phyloP scores from a whole-genome alignment of 2,797 vertebrate species.

The Muscicapa striata region DNA sequence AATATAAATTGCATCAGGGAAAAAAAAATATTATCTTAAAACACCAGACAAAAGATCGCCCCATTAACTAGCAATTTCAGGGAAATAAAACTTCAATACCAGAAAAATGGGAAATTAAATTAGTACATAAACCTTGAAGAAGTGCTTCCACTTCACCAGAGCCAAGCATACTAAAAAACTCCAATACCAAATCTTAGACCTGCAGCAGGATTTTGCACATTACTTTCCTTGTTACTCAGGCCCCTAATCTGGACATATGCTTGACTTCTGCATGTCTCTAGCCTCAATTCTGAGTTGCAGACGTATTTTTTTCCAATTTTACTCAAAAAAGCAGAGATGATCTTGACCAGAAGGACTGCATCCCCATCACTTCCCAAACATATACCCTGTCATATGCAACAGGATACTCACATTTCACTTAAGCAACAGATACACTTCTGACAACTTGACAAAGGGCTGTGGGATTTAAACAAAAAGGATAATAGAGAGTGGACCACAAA shows the following conservation, averaged over 20 bases:
- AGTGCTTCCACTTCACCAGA: neutral
- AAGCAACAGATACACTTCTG: neutral
- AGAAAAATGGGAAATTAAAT: neutral
- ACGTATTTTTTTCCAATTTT: neutral
- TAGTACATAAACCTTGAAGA: neutral
- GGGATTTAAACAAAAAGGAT: neutral
- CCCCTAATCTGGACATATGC: neutral
- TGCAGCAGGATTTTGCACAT: neutral
- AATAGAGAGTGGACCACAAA: neutral
- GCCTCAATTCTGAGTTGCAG: neutral
- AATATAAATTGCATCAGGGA: neutral
- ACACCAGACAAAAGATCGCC: neutral
- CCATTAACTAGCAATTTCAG: neutral
- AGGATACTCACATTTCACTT: neutral
- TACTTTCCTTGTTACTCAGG: neutral
- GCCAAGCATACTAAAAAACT: neutral
- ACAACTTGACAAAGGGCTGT: neutral
- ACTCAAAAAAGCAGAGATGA: neutral
- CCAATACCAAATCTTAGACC: neutral
- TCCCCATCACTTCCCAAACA: neutral
- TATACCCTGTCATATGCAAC: neutral
- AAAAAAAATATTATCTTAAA: neutral
- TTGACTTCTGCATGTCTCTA: neutral
- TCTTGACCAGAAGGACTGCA: neutral
- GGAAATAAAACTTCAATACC: neutral